A percentile compares a stretch with the other conserved stretches of the same genome.
Conservation (phyloP, 2,888 invertebrate species). For the Hydrotaea diabolus region DNA sequence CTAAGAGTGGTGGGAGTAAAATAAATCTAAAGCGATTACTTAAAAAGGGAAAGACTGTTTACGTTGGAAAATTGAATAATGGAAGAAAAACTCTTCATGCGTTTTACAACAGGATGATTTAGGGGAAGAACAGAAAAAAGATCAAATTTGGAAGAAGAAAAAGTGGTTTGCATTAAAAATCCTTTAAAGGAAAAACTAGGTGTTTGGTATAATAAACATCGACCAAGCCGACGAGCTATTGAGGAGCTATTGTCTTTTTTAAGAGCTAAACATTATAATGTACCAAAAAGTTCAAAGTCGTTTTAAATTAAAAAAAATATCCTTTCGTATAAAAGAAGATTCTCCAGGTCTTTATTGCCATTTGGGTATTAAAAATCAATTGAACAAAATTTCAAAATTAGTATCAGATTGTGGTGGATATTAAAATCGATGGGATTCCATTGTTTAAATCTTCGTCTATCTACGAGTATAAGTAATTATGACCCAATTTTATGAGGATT, state of each 20-base stretch:
- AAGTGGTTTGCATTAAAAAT: no score
- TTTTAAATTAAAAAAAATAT: constrained; percentile 12
- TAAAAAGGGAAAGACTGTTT: neutral
- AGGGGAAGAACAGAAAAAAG: neutral
- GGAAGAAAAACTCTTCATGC: neutral
- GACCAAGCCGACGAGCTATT: constrained; percentile 13
- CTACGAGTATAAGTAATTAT: no score
- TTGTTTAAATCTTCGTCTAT: neutral
- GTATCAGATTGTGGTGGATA: constrained; percentile 22
- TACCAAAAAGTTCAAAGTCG: constrained; percentile 3
- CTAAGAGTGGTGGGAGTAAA: neutral
- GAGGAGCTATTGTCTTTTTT: neutral
- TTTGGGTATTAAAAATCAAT: constrained; percentile 13
- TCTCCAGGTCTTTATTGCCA: neutral
- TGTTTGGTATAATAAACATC: constrained; percentile 16
- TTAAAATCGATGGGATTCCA: constrained; percentile 51
- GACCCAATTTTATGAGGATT: neutral
- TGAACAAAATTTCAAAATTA: constrained; percentile 11
- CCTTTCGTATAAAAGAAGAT: no score
- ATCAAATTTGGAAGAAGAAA: no score
- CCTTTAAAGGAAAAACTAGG: constrained; percentile 23
- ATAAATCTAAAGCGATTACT: neutral
- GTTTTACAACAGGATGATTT: neutral
- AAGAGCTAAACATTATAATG: neutral
- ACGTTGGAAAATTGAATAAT: neutral